Percentiles rank a stretch among this genome's conserved stretches.
These are phyloP conservation scores for Crocuta crocuta DNA, from an alignment of 2,113 vertebrate species.

Conservation along the genomic window DNA sequence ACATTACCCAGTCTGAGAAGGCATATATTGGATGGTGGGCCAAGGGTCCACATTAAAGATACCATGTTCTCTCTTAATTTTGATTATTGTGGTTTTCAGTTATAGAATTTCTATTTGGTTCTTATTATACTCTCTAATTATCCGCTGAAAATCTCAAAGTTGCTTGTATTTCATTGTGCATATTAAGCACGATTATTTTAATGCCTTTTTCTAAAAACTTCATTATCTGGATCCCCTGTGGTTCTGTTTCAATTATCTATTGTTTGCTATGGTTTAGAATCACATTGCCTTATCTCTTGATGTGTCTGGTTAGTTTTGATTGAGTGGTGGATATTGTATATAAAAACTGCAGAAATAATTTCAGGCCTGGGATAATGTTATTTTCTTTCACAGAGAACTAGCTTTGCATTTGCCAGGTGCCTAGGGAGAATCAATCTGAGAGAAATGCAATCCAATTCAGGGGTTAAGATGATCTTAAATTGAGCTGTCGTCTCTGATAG, in stretches of 20 bases:
- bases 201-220: constrained; percentile 30
- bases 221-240: constrained; percentile 8
- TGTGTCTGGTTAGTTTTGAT: constrained; percentile 62
- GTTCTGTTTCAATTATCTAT: constrained; percentile 49
- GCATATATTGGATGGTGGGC: not conserved
- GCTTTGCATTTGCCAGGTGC: not conserved
- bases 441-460: not conserved
- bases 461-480: not conserved
- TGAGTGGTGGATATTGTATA: constrained; percentile 8
- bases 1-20: not conserved
- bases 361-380: not conserved
- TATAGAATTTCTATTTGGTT: constrained; percentile 15
- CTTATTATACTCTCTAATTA: constrained; percentile 3
- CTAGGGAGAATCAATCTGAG: not conserved
- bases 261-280: constrained; percentile 57
- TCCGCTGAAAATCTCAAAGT: not conserved
- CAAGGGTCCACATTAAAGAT: not conserved
- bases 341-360: constrained; percentile 21
- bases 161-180: constrained; percentile 35
- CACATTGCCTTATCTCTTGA: constrained; percentile 32
- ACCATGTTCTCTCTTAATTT: not conserved
- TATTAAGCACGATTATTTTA: constrained; percentile 47
- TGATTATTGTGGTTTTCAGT: constrained; percentile 2
- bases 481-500: not conserved
- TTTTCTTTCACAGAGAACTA: constrained; percentile 29